phyloP scores from a whole-genome alignment of 1,140 invertebrate species.

The Pemphigus obesinymphae region DNA sequence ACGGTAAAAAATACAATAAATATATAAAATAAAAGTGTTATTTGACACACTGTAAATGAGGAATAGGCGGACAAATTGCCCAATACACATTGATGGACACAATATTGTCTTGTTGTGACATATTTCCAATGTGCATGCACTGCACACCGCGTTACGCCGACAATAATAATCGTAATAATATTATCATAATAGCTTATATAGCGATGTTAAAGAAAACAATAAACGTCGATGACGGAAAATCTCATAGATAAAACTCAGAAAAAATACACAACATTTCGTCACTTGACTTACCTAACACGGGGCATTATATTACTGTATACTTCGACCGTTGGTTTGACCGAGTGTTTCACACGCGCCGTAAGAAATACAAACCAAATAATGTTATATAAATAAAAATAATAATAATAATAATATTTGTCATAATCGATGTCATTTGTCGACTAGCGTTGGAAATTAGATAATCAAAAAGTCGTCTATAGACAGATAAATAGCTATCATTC shows the following conservation, averaged over 20 bases:
- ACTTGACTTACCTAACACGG: conserved; percentile 8
- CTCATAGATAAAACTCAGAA: neutral
- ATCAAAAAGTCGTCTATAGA: no score
- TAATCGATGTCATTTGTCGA: no score
- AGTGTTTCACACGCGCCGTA: no score
- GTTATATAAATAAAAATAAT: no score
- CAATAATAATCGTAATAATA: no score
- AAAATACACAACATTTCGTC: conserved; percentile 1
- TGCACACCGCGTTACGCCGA: neutral
- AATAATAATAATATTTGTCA: no score
- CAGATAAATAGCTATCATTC: no score
- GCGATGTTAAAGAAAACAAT: neutral
- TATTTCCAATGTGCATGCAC: no score
- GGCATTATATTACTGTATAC: neutral
- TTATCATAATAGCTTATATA: no score
- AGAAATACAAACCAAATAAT: no score
- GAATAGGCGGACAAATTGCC: neutral
- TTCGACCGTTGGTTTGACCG: neutral
- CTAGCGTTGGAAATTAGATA: no score
- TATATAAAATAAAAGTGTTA: neutral
- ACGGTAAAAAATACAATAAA: no score
- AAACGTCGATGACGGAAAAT: conserved; percentile 12
- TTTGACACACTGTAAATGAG: neutral
- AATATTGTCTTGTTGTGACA: neutral
- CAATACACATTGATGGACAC: neutral